These are phyloP conservation scores for Trachelus iudaicus DNA, from an alignment of 2,888 invertebrate species.

Conservation along the genomic window DNA sequence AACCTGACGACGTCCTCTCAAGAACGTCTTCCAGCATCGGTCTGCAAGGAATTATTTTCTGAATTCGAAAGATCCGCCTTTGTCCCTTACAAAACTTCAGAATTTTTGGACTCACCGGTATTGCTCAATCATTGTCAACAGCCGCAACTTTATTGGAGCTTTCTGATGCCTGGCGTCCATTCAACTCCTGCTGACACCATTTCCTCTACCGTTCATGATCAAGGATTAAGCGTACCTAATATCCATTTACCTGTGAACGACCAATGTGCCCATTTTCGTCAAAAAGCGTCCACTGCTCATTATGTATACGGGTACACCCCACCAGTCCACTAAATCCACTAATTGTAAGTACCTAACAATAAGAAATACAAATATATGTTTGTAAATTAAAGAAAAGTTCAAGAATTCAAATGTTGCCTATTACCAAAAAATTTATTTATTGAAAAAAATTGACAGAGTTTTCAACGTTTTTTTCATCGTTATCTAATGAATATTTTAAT, in stretches of 20 bases:
- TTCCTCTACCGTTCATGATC: background rate
- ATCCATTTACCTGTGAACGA: background rate
- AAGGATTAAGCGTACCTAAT: background rate
- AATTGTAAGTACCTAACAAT: background rate
- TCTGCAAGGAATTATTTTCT: background rate
- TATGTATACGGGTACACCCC: background rate
- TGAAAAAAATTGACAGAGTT: background rate
- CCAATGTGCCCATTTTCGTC: background rate
- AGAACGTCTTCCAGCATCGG: too few species aligned
- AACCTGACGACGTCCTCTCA: background rate
- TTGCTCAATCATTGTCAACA: background rate
- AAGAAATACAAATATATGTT: background rate
- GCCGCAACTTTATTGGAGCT: background rate
- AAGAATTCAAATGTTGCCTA: background rate
- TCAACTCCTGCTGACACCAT: background rate
- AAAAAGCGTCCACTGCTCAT: background rate
- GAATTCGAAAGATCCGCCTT: background rate
- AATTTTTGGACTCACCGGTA: background rate
- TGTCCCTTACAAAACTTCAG: background rate
- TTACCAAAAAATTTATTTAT: background rate
- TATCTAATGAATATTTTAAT: background rate
- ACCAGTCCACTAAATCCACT: background rate
- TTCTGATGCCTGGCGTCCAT: background rate
- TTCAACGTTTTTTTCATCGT: background rate
- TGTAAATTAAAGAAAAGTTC: background rate